A percentile compares a stretch with the other conserved stretches of the same genome.
Evolutionary conservation across 30 jellyfish, hydroid and myxozoan genomes (phyloP).

Genomic region (Clytia hemisphaerica): DNA sequence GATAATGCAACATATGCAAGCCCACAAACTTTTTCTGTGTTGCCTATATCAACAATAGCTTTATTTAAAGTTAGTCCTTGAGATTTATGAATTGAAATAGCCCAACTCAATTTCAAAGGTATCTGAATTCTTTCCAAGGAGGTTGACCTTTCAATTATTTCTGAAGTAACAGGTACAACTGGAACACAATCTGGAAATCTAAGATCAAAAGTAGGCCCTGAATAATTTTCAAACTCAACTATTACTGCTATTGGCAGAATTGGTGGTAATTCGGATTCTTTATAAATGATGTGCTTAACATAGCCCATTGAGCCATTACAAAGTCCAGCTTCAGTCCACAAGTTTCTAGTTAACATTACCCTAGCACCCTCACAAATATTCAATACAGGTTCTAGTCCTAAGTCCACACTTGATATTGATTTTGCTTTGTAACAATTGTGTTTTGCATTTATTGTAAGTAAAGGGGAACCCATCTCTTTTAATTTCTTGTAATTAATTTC

Average conservation of each 20-base stretch:
- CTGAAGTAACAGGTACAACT: not conserved
- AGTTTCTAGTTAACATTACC: too few species aligned
- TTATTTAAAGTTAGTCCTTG: slow-evolving; percentile 15
- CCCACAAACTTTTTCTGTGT: not conserved
- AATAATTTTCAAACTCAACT: not conserved
- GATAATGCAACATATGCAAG: slow-evolving; percentile 5
- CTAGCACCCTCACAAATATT: not conserved
- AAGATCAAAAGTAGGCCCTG: not conserved
- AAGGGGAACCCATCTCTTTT: not conserved
- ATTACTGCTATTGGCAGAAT: not conserved
- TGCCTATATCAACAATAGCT: slow-evolving; percentile 3
- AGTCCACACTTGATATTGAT: not conserved
- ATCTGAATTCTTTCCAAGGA: slow-evolving; percentile 25
- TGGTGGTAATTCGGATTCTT: not conserved
- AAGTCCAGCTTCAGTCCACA: not conserved
- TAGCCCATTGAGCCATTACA: not conserved
- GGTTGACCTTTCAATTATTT: not conserved
- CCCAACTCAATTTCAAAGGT: slow-evolving; percentile 24
- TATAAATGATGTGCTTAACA: too few species aligned
- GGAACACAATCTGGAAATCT: not conserved
- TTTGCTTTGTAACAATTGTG: not conserved
- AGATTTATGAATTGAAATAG: slow-evolving; percentile 25
- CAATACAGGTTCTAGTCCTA: not conserved
- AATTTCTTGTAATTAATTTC: not conserved
- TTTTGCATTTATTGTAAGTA: not conserved